Evolutionary conservation across 2,113 vertebrate species (phyloP).

Genomic region (Prunella fulvescens): DNA sequence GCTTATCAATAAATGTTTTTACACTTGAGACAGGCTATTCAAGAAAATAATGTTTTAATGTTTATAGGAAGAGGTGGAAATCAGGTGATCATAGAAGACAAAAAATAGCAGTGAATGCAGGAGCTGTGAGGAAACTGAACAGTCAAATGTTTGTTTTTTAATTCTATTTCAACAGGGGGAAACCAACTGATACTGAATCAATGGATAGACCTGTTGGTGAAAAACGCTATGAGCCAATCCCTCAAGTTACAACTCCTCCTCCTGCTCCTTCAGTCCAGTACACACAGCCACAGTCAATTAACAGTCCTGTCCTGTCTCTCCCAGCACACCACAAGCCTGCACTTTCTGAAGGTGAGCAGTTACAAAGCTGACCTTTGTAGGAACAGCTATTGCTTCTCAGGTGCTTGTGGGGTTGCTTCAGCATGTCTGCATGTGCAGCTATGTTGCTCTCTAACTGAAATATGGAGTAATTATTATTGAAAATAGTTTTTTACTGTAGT

Average conservation of each 20-base stretch:
- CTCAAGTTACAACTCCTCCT: constrained; percentile 79
- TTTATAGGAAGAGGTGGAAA: constrained; percentile 28
- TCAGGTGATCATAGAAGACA: background rate
- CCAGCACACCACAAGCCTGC: constrained; percentile 83
- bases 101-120: background rate
- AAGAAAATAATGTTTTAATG: background rate
- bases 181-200: constrained; percentile 73
- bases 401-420: background rate
- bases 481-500: background rate
- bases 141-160: background rate
- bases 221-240: constrained; percentile 84
- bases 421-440: accelerated
- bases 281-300: constrained; percentile 68
- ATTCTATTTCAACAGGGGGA: constrained; percentile 72
- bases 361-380: background rate
- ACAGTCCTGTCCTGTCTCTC: constrained; percentile 73
- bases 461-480: background rate
- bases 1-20: constrained; percentile 48
- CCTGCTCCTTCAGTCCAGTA: constrained; percentile 81
- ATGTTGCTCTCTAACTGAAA: background rate
- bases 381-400: background rate
- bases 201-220: constrained; percentile 86
- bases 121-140: background rate
- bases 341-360: constrained; percentile 81
- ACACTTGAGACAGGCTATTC: constrained; percentile 18